Conservation (phyloP, 2,888 invertebrate species). For the Prosapia bicincta region DNA sequence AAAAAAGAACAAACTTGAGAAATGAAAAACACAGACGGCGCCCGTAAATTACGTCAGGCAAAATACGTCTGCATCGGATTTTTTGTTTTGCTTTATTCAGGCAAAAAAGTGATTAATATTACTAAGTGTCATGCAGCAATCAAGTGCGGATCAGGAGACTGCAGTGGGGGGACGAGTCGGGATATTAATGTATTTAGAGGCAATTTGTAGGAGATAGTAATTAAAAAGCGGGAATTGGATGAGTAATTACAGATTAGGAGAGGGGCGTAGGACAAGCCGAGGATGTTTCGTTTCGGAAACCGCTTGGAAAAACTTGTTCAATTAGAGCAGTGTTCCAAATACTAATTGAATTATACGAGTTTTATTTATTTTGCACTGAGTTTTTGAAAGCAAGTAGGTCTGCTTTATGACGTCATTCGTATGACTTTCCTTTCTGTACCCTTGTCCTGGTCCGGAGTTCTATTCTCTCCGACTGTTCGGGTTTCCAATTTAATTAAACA, state of each 20-base stretch:
- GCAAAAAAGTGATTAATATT: background rate
- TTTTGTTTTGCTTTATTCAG: background rate
- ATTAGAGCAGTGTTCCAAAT: too few relatives aligned
- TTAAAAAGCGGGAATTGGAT: background rate
- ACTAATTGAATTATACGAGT: too few relatives aligned
- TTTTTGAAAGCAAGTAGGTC: too few relatives aligned
- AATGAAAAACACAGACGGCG: background rate
- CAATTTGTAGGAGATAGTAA: background rate
- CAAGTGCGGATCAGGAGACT: background rate
- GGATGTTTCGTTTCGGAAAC: too few relatives aligned
- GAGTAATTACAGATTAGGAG: background rate
- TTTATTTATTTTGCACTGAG: too few relatives aligned
- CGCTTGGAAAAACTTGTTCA: too few relatives aligned
- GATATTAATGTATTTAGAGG: background rate
- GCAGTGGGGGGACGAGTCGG: background rate
- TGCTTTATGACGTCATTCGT: too few relatives aligned
- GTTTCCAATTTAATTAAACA: too few relatives aligned
- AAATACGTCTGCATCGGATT: background rate
- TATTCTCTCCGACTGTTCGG: too few relatives aligned
- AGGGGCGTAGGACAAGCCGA: background rate
- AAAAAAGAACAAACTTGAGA: background rate
- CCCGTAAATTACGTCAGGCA: background rate
- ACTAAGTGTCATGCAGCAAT: background rate
- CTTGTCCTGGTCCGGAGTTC: too few relatives aligned
- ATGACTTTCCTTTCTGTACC: too few relatives aligned